These are phyloP conservation scores for Microplitis mediator DNA, from an alignment of 1,140 invertebrate genomes.

Conservation along the genomic window DNA sequence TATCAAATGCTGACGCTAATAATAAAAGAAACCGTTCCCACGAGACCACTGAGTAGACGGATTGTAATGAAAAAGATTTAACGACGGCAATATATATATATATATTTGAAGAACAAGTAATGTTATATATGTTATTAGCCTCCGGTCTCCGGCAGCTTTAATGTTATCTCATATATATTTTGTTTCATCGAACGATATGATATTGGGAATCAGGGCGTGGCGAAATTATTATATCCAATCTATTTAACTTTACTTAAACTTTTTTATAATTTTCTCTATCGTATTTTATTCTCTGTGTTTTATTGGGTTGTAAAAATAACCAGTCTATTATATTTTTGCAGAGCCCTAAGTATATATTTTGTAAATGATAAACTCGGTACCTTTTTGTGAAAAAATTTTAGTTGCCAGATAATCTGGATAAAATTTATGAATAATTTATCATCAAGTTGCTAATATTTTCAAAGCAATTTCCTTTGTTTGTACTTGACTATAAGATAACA, in stretches of 20 bases:
- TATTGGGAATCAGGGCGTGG: conserved; percentile 3
- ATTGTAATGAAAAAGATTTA: background rate
- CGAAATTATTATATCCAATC: background rate
- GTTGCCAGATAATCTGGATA: background rate
- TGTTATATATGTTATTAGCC: too few relatives aligned
- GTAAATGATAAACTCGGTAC: too few relatives aligned
- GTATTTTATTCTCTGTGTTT: too few relatives aligned
- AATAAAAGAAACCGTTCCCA: background rate
- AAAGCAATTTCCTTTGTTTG: background rate
- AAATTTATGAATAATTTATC: background rate
- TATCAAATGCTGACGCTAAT: background rate
- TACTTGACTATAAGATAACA: conserved; percentile 6
- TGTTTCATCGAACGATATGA: background rate
- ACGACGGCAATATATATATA: too few relatives aligned
- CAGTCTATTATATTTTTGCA: too few relatives aligned
- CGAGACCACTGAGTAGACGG: background rate
- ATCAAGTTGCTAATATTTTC: background rate
- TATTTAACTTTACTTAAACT: background rate
- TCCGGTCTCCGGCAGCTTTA: background rate
- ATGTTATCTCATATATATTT: background rate
- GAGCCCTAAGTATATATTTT: too few relatives aligned
- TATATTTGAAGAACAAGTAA: too few relatives aligned
- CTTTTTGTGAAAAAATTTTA: background rate
- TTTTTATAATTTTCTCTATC: background rate
- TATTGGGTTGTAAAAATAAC: too few relatives aligned